phyloP scores from a whole-genome alignment of 2,888 invertebrate genomes.

The Drosophila siamana region DNA sequence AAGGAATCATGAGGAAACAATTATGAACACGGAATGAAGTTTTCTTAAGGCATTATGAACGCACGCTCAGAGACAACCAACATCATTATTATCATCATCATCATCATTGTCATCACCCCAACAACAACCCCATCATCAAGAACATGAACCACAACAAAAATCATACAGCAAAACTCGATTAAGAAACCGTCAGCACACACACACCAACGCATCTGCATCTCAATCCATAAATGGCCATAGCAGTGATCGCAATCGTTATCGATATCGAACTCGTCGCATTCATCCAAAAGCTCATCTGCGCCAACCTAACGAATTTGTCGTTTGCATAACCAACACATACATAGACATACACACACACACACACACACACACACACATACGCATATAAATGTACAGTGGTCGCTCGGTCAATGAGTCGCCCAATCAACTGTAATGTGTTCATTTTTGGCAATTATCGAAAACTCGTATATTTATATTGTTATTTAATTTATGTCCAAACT shows the following conservation, averaged over 20 bases:
- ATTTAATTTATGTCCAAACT: neutral
- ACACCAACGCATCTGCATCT: constrained; percentile 11
- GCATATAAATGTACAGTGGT: constrained; percentile 6
- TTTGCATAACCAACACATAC: constrained; percentile 37
- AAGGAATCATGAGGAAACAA: neutral
- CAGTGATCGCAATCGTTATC: constrained; percentile 49
- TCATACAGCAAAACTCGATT: neutral
- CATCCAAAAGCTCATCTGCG: constrained; percentile 43
- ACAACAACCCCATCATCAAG: too few relatives aligned
- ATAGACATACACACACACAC: constrained; percentile 13
- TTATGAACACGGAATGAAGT: constrained; percentile 25
- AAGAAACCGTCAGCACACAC: neutral
- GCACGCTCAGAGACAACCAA: constrained; percentile 12
- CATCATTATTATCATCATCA: constrained; percentile 1
- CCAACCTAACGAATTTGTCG: constrained; percentile 23
- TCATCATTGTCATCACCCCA: neutral
- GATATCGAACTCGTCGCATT: constrained; percentile 44
- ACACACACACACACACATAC: constrained; percentile 10
- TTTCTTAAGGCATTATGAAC: constrained; percentile 41
- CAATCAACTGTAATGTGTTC: neutral
- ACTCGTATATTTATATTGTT: neutral
- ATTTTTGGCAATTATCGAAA: neutral
- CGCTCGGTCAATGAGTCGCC: neutral
- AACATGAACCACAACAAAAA: too few relatives aligned
- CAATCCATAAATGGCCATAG: constrained; percentile 30